Evolutionary conservation across 2,797 vertebrate genomes (phyloP).

Genomic region (Danio tinwini): DNA sequence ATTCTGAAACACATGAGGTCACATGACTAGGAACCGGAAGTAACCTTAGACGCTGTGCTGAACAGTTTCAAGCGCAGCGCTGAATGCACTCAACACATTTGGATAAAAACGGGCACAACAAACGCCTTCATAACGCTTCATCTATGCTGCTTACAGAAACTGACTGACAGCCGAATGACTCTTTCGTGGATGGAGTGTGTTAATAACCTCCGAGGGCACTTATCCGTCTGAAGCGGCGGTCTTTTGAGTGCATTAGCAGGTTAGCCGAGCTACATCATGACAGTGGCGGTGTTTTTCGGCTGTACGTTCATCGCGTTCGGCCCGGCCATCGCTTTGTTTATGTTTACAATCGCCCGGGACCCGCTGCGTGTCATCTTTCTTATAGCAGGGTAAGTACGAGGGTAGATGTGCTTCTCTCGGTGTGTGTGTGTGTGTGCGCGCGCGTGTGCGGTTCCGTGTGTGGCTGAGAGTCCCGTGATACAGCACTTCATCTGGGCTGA

Average conservation of each 20-base stretch:
- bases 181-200: slow-evolving; percentile 6
- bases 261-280: slow-evolving; percentile 73
- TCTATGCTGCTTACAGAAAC: neutral
- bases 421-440: no score
- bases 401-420: neutral
- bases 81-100: slow-evolving; percentile 3
- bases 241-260: slow-evolving; percentile 4
- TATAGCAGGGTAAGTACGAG: slow-evolving; percentile 80
- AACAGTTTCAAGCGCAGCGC: neutral
- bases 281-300: slow-evolving; percentile 82
- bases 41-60: neutral
- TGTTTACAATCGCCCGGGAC: slow-evolving; percentile 84
- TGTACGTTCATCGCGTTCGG: slow-evolving; percentile 85
- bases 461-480: neutral
- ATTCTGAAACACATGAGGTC: slow-evolving; percentile 12
- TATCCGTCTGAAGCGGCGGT: slow-evolving; percentile 11
- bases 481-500: slow-evolving; percentile 5
- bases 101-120: slow-evolving; percentile 14
- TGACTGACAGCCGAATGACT: neutral
- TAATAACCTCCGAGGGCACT: slow-evolving; percentile 14
- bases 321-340: slow-evolving; percentile 81
- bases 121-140: neutral
- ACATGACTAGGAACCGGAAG: slow-evolving; percentile 47
- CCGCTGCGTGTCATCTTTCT: slow-evolving; percentile 84
- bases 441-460: neutral